Percentiles rank a stretch among this genome's conserved stretches.
These are phyloP conservation scores for Spilogale gracilis DNA, from an alignment of 2,113 vertebrate genomes.

Conservation along the genomic window DNA sequence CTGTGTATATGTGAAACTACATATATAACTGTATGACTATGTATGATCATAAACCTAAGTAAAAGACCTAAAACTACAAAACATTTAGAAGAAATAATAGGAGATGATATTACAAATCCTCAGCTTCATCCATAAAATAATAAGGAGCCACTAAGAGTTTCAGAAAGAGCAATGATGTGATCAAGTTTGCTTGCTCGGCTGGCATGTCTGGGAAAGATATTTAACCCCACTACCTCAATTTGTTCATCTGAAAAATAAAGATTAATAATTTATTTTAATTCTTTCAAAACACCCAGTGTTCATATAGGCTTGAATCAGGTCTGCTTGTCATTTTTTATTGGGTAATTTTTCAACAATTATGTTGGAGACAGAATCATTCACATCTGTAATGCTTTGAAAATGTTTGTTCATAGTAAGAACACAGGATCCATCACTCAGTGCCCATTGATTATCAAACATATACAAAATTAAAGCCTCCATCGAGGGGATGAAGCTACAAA, in stretches of 20 bases:
- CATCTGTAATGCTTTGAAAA: not conserved
- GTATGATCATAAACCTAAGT: not conserved
- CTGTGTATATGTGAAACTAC: not conserved
- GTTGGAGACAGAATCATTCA: not conserved
- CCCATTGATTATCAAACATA: not conserved
- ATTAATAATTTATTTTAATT: not conserved
- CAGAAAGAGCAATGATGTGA: not conserved
- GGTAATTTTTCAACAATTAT: not conserved
- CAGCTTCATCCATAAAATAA: not conserved
- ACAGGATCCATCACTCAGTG: rapidly evolving
- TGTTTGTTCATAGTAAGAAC: rapidly evolving
- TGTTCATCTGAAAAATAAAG: not conserved
- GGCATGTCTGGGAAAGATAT: not conserved
- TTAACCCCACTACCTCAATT: not conserved
- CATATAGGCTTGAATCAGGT: not conserved
- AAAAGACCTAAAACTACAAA: not conserved
- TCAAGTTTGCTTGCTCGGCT: not conserved
- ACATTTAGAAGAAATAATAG: not conserved
- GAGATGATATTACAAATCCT: not conserved
- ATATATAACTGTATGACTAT: not conserved
- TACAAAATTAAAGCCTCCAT: not conserved
- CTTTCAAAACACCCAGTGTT: not conserved
- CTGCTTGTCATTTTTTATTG: not conserved
- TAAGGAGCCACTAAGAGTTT: not conserved
- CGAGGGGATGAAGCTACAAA: too few relatives aligned